Evolutionary conservation across 2,888 invertebrate species (phyloP).

Genomic region (Tipula vernalis): DNA sequence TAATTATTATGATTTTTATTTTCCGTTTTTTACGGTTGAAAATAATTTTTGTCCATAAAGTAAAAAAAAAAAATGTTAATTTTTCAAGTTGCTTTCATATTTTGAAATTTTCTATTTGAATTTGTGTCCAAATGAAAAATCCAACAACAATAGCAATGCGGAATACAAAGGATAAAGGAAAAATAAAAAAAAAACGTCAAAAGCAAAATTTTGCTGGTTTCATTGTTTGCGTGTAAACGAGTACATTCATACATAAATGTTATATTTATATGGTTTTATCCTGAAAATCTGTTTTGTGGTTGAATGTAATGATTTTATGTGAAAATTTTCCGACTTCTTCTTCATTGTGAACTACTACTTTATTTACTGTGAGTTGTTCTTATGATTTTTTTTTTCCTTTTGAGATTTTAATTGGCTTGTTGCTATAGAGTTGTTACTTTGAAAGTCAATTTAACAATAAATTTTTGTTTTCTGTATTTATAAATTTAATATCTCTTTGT

Average conservation of each 20-base stretch:
- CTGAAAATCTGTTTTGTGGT: neutral
- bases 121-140: neutral
- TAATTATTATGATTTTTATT: neutral
- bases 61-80: neutral
- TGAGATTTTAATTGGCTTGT: neutral
- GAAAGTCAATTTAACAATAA: neutral
- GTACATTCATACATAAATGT: neutral
- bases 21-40: neutral
- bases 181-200: neutral
- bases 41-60: neutral
- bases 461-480: neutral
- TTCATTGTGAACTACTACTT: neutral
- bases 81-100: neutral
- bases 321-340: neutral
- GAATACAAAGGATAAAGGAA: neutral
- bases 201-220: neutral
- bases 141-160: neutral
- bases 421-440: neutral
- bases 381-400: neutral
- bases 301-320: neutral
- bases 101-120: neutral
- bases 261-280: neutral
- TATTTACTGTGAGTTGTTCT: neutral
- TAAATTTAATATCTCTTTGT: neutral
- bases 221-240: neutral